Evolutionary conservation across 2,113 vertebrate species (phyloP).

Genomic region (Chaetura pelagica): DNA sequence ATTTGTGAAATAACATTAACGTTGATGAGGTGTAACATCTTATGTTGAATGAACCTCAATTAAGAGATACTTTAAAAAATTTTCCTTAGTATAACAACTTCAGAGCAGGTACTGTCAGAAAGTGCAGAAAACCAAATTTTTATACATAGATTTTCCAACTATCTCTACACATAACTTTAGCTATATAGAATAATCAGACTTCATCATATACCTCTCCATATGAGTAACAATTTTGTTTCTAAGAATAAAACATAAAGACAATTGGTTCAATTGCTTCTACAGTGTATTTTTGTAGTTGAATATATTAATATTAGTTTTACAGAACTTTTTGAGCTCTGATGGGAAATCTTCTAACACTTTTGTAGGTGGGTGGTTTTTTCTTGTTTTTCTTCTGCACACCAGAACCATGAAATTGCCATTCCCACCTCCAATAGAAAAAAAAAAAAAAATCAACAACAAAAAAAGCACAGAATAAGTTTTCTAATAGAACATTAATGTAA

Average conservation of each 20-base stretch:
- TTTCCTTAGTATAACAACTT: constrained; percentile 41
- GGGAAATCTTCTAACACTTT: background rate
- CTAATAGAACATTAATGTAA: constrained; percentile 32
- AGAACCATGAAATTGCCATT: constrained; percentile 37
- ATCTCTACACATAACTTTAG: background rate
- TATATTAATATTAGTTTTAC: constrained; percentile 39
- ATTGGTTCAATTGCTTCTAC: constrained; percentile 54
- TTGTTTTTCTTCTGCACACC: background rate
- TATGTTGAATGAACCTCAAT: constrained; percentile 25
- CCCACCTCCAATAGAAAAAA: constrained; percentile 32
- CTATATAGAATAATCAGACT: background rate
- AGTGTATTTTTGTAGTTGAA: constrained; percentile 38
- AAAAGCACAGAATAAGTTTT: constrained; percentile 47
- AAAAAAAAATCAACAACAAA: background rate
- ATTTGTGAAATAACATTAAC: constrained; percentile 51
- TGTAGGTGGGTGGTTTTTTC: background rate
- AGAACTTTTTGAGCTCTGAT: constrained; percentile 42
- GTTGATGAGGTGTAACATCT: constrained; percentile 17
- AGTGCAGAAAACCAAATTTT: background rate
- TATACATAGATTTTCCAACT: background rate
- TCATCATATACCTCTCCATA: background rate
- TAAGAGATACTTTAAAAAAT: constrained; percentile 57
- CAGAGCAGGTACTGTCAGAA: constrained; percentile 34
- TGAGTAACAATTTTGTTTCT: constrained; percentile 42
- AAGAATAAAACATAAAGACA: constrained; percentile 63